Percentiles rank a stretch among this genome's conserved stretches.
phyloP scores from a whole-genome alignment of 1,140 invertebrate genomes.

The Drosophila parabipectinata region DNA sequence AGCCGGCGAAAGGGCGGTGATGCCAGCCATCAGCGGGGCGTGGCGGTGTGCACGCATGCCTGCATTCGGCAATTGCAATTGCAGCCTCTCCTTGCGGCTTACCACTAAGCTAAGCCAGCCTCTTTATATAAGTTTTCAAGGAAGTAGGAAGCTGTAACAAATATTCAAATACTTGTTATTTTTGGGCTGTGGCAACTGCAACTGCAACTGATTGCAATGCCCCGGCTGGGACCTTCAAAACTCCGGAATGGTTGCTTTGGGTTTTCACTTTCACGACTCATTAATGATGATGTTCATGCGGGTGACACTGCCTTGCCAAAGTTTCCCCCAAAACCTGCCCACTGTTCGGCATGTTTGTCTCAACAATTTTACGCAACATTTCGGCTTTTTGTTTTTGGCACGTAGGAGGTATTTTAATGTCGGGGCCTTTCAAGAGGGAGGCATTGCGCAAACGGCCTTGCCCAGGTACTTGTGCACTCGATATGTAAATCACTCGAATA shows the following conservation, averaged over 20 bases:
- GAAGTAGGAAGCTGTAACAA: constrained; percentile 3
- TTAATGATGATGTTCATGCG: constrained; percentile 24
- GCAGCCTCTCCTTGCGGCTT: constrained; percentile 13
- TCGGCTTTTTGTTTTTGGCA: constrained; percentile 51
- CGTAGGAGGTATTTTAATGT: constrained; percentile 38
- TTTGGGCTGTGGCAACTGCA: background rate
- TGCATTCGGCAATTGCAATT: constrained; percentile 27
- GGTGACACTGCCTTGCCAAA: constrained; percentile 22
- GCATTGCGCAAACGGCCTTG: constrained; percentile 40
- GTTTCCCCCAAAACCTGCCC: constrained; percentile 3
- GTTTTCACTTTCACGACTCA: constrained; percentile 15
- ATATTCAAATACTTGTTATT: background rate
- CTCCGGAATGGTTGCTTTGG: background rate
- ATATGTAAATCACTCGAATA: constrained; percentile 35
- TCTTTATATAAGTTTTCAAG: constrained; percentile 53
- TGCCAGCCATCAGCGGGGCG: constrained; percentile 14
- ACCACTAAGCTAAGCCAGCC: constrained; percentile 5
- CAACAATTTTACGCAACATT: constrained; percentile 57
- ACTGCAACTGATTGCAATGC: background rate
- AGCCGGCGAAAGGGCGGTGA: constrained; percentile 20
- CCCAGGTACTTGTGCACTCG: constrained; percentile 27
- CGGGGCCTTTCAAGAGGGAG: constrained; percentile 1
- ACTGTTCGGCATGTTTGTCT: constrained; percentile 34
- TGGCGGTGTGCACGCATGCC: constrained; percentile 70
- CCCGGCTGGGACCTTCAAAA: constrained; percentile 2